These are phyloP conservation scores for Oscarella lobularis DNA, from an alignment of 37 sponge, comb jelly and placozoan genomes.

Conservation along the genomic window DNA sequence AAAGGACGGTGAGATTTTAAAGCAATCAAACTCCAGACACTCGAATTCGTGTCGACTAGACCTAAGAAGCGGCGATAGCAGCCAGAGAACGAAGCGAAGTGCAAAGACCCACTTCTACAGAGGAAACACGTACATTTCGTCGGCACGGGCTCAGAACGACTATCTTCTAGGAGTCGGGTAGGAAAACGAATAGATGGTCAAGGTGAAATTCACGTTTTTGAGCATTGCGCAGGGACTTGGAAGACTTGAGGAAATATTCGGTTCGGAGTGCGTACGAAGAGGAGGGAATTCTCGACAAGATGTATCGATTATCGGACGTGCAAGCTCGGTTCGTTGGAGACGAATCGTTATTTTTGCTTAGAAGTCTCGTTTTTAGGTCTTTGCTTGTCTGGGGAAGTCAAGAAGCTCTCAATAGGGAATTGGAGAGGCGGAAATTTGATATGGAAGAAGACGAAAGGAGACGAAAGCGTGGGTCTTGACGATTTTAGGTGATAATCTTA, in stretches of 20 bases:
- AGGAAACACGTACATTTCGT: neutral
- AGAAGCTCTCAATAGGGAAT: conserved; percentile 45
- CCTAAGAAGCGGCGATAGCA: too few species aligned
- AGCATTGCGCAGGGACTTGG: conserved; percentile 39
- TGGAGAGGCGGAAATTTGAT: conserved; percentile 13
- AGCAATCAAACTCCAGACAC: too few species aligned
- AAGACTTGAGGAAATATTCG: conserved; percentile 21
- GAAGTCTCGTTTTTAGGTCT: conserved; percentile 23
- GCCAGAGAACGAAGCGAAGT: neutral
- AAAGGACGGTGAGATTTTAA: too few species aligned
- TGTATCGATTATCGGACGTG: conserved; percentile 16
- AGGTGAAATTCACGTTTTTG: neutral
- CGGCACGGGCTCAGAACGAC: neutral
- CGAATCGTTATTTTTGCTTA: neutral
- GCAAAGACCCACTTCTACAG: neutral
- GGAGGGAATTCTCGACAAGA: conserved; percentile 39
- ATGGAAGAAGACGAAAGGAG: conserved; percentile 55
- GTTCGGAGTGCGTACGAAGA: conserved; percentile 56
- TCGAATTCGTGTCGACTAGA: too few species aligned
- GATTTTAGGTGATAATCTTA: neutral
- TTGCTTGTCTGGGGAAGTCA: conserved; percentile 83
- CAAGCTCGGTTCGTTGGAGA: neutral
- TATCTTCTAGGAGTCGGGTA: neutral
- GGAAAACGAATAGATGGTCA: neutral
- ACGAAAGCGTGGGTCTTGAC: conserved; percentile 37